phyloP scores from a whole-genome alignment of 2,113 vertebrate genomes.

The Pelecanus crispus region DNA sequence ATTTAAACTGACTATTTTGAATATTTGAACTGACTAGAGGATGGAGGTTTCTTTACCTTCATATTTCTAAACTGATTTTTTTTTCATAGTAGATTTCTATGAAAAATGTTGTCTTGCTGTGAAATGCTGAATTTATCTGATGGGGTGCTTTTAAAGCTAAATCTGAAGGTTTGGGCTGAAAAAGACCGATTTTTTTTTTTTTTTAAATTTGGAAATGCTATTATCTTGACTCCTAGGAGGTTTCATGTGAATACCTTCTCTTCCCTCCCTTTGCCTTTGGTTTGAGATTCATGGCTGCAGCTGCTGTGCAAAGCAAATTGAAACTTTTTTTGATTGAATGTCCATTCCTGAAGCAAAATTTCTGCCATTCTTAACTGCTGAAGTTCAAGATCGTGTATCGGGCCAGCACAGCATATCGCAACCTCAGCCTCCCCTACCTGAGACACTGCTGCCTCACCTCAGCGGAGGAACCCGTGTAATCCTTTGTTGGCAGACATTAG shows the following conservation, averaged over 20 bases:
- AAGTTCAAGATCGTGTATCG: neutral
- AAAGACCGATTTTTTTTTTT: neutral
- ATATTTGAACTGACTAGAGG: neutral
- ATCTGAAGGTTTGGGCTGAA: neutral
- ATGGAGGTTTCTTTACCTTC: neutral
- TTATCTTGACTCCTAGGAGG: neutral
- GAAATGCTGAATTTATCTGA: neutral
- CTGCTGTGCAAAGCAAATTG: neutral
- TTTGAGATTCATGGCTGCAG: neutral
- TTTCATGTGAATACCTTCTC: neutral
- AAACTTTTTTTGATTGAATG: neutral
- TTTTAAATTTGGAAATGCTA: neutral
- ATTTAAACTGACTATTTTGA: neutral
- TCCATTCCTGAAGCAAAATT: neutral
- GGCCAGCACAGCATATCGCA: neutral
- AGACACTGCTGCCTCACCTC: accelerated
- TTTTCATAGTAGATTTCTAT: neutral
- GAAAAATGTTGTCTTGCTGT: neutral
- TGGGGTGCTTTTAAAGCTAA: neutral
- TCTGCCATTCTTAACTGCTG: neutral
- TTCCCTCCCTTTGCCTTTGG: neutral
- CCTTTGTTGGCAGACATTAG: neutral
- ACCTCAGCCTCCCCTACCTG: neutral
- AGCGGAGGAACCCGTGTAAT: accelerated
- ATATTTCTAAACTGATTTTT: neutral